Evolutionary conservation across 2,888 invertebrate genomes (phyloP).

Genomic region (Drosophila tanythrix): DNA sequence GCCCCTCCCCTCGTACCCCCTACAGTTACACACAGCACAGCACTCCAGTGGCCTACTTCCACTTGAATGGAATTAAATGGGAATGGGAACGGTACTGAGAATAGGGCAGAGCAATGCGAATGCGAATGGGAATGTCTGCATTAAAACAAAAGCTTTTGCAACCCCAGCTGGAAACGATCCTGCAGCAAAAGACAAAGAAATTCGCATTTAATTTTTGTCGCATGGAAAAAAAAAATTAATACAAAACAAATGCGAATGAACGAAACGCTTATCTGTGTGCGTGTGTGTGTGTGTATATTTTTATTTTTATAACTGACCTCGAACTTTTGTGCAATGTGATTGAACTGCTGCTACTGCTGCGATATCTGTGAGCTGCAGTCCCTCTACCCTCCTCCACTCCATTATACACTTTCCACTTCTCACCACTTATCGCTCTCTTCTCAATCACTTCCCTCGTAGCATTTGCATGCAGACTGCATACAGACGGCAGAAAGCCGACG

Average conservation of each 20-base stretch:
- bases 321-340: slow-evolving; percentile 83
- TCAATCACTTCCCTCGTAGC: slow-evolving; percentile 7
- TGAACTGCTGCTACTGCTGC: slow-evolving; percentile 77
- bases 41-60: slow-evolving; percentile 78
- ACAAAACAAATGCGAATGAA: slow-evolving; percentile 60
- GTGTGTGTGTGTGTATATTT: slow-evolving; percentile 30
- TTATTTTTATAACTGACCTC: slow-evolving; percentile 82
- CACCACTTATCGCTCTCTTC: neutral
- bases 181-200: slow-evolving; percentile 71
- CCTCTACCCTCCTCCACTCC: neutral
- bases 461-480: slow-evolving; percentile 82
- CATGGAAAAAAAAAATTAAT: slow-evolving; percentile 64
- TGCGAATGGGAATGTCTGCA: slow-evolving; percentile 11
- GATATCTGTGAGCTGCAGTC: slow-evolving; percentile 67
- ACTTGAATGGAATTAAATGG: slow-evolving; percentile 63
- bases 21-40: slow-evolving; percentile 64
- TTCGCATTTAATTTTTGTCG: slow-evolving; percentile 65
- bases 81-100: slow-evolving; percentile 15
- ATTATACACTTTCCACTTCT: neutral
- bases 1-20: slow-evolving; percentile 23
- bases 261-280: slow-evolving; percentile 19
- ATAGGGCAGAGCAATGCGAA: slow-evolving; percentile 12
- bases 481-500: slow-evolving; percentile 8
- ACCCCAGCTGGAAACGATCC: slow-evolving; percentile 48
- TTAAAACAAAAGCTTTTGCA: slow-evolving; percentile 64